Evolutionary conservation across 1,140 invertebrate genomes (phyloP).

Genomic region (Melitaea cinxia): DNA sequence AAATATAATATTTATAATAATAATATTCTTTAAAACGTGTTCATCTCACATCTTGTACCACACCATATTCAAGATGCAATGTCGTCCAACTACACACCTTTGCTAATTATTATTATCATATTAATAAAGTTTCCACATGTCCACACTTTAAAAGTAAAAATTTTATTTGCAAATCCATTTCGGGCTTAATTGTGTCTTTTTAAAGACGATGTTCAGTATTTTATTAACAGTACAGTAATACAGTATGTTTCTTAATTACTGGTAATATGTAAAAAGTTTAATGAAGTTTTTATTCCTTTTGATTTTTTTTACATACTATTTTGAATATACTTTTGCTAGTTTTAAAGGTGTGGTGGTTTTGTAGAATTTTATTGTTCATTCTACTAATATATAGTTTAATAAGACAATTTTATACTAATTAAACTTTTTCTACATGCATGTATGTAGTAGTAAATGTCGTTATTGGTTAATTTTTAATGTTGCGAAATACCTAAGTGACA

Average conservation of each 20-base stretch:
- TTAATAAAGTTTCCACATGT: slow-evolving; percentile 12
- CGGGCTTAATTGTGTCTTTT: slow-evolving; percentile 6
- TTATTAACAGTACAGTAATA: background rate
- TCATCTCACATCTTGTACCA: slow-evolving; percentile 2
- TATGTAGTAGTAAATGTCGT: too few species aligned
- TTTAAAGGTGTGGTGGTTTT: slow-evolving; percentile 1
- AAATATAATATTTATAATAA: too few species aligned
- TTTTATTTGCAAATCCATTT: slow-evolving; percentile 20
- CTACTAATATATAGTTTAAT: too few species aligned
- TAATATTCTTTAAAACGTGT: too few species aligned
- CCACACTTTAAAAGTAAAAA: slow-evolving; percentile 3
- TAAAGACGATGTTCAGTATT: background rate
- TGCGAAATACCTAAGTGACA: too few species aligned
- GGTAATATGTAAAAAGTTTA: background rate
- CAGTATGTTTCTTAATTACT: background rate
- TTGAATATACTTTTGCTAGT: background rate
- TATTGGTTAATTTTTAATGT: too few species aligned
- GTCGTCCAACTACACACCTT: slow-evolving; percentile 21
- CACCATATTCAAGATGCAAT: slow-evolving; percentile 14
- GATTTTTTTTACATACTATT: background rate
- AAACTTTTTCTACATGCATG: too few species aligned
- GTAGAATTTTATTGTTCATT: background rate
- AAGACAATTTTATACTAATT: too few species aligned
- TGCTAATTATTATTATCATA: slow-evolving; percentile 27
- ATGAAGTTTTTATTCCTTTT: background rate